A percentile compares a stretch with the other conserved stretches of the same genome.
These are phyloP conservation scores for Lepidocolaptes lacrymiger DNA, from an alignment of 2,797 vertebrate species.

Conservation along the genomic window DNA sequence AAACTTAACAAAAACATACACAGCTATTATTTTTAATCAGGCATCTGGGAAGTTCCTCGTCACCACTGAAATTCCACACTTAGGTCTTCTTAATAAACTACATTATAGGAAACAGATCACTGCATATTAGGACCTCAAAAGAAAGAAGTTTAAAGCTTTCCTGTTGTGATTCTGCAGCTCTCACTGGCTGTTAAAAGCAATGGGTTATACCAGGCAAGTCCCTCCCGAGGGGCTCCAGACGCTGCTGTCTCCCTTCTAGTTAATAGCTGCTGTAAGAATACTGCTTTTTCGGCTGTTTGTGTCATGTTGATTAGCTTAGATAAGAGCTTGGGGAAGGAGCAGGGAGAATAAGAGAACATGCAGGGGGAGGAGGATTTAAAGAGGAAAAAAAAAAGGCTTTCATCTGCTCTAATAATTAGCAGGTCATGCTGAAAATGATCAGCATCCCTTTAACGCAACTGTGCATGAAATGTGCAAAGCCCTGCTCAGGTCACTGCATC, in stretches of 20 bases:
- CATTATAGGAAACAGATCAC: background rate
- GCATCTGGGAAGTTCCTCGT: background rate
- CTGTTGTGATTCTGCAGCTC: background rate
- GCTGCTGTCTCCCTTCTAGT: slow-evolving; percentile 1
- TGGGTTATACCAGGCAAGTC: background rate
- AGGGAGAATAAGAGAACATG: background rate
- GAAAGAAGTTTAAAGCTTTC: background rate
- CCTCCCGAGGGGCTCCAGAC: slow-evolving; percentile 10
- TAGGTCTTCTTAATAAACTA: background rate
- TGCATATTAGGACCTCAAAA: background rate
- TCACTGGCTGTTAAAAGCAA: background rate
- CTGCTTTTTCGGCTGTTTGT: slow-evolving; percentile 21
- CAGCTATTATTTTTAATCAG: background rate
- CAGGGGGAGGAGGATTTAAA: slow-evolving; percentile 8
- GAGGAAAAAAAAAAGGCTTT: background rate
- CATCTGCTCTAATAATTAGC: slow-evolving; percentile 63
- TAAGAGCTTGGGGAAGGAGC: slow-evolving; percentile 12
- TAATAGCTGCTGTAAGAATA: slow-evolving; percentile 24
- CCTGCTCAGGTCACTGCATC: slow-evolving; percentile 51
- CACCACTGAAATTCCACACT: background rate
- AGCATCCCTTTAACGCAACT: slow-evolving; percentile 54
- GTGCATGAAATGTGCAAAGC: slow-evolving; percentile 42
- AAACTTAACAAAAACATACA: background rate
- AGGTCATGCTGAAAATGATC: slow-evolving; percentile 60
- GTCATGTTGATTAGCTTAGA: slow-evolving; percentile 44